Percentiles rank a stretch among this genome's conserved stretches.
These are phyloP conservation scores for Epizoanthus stellaris DNA, from an alignment of 92 coral and sea anemone species.

Conservation along the genomic window DNA sequence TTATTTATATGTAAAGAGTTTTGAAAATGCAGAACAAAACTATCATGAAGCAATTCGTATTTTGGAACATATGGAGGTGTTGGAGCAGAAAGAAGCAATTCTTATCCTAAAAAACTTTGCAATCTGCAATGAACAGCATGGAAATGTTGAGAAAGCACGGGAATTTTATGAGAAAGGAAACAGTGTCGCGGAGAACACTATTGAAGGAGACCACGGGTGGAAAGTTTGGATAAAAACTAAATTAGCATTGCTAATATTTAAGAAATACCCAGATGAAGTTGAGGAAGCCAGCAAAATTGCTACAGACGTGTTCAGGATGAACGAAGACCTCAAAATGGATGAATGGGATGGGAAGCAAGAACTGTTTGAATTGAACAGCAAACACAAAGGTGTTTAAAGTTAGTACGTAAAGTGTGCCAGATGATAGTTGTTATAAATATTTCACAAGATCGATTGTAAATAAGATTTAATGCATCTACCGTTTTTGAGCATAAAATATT, in stretches of 20 bases:
- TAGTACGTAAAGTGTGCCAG: no score
- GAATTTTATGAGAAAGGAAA: conserved; percentile 33
- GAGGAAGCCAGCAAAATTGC: conserved; percentile 20
- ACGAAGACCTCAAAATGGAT: conserved; percentile 7
- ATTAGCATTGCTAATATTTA: conserved; percentile 39
- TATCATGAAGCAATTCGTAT: conserved; percentile 40
- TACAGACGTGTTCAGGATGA: conserved; percentile 46
- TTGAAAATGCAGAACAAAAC: conserved; percentile 7
- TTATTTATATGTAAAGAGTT: neutral
- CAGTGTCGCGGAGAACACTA: conserved; percentile 31
- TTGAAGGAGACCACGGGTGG: conserved; percentile 59
- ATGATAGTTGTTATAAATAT: no score
- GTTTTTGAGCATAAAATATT: no score
- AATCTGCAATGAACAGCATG: conserved; percentile 45
- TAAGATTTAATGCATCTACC: neutral
- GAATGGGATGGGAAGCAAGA: conserved; percentile 19
- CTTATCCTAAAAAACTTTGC: conserved; percentile 49
- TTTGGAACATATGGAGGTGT: conserved; percentile 12
- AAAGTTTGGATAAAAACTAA: conserved; percentile 51
- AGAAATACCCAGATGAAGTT: conserved; percentile 19
- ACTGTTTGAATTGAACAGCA: conserved; percentile 18
- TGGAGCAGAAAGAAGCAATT: conserved; percentile 55
- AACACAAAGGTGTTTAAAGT: conserved; percentile 3
- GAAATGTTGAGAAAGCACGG: conserved; percentile 19
- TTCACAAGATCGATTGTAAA: no score